Base-by-base conservation (phyloP, 2,797 vertebrate species). In the Chromobotia macracanthus region DNA sequence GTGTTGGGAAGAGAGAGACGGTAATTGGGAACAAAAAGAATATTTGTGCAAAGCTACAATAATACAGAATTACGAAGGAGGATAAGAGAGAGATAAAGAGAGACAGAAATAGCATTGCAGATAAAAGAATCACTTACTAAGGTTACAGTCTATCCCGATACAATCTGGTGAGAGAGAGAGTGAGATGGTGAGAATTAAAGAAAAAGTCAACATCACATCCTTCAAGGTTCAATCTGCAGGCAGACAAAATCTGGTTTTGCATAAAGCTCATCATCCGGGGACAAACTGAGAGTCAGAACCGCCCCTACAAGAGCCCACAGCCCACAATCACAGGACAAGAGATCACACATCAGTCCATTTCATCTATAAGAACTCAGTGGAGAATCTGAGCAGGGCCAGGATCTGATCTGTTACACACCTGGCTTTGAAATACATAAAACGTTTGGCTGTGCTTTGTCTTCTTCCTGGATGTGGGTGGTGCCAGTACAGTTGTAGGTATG, bases 71-170 rank as follows among this genome's bases (percentile, higher is more conserved):
- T 65, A 72, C 70, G 70, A 28, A 31, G 58, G 58, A 64, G 69
- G 67, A 69, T 63, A 41, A 56, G 53, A 67, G 51, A 65, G 19
- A 84, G 56, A 80, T 56, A 83, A 83, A 75, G 4, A 83, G 81
- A 89, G 84, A 90, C 41, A 80, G 60, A 73, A 65, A 71, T 79
- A 64, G 83, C 82, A 63, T 81, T 82, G 78, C 77, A 86, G 86
- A 90, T 87, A 91, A 90, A 93, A 91, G 87, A 91, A 91, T 89
- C 92, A 98, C 96, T 98, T 98, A 98, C 96, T 97, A 94, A 96
- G 95, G 93, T 95, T 96, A 95, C 96, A 98, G 95, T 96, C 96
- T 96, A 96, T 96, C 93, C 96, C 96, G 95, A 97, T 96, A 96
- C 96, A 98, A 95, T 98, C 96, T 98, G 95, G 95, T 93, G 92